These are phyloP conservation scores for Standfussiana lucernea DNA, from an alignment of 2,888 invertebrate species.

Conservation along the genomic window DNA sequence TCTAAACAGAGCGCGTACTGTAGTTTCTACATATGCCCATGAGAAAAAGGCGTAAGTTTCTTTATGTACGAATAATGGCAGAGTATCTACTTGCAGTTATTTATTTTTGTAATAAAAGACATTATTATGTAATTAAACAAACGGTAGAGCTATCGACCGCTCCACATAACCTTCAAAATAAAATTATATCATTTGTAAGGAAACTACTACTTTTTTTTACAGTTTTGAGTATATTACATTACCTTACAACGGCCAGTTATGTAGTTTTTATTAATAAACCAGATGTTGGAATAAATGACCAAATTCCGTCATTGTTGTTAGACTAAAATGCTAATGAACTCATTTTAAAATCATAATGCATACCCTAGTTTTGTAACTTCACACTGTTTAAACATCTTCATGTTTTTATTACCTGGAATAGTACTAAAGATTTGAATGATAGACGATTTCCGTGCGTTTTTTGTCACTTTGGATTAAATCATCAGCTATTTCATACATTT, in stretches of 20 bases:
- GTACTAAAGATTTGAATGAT: slow-evolving; percentile 19
- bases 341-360: slow-evolving; percentile 45
- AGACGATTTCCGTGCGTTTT: slow-evolving; percentile 15
- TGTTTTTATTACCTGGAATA: slow-evolving; percentile 13
- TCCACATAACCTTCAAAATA: slow-evolving; percentile 43
- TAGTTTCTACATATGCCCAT: not conserved
- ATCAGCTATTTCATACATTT: not conserved
- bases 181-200: slow-evolving; percentile 48
- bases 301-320: slow-evolving; percentile 55
- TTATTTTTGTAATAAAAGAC: not conserved
- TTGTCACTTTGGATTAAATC: not conserved
- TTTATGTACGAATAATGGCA: not conserved
- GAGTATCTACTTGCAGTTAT: not conserved
- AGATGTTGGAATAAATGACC: slow-evolving; percentile 52
- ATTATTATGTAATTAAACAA: not conserved
- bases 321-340: slow-evolving; percentile 33
- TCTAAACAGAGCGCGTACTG: too few species aligned
- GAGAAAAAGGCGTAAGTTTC: not conserved
- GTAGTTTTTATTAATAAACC: slow-evolving; percentile 47
- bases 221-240: slow-evolving; percentile 45
- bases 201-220: slow-evolving; percentile 47
- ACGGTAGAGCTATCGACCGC: slow-evolving; percentile 29
- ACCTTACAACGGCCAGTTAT: slow-evolving; percentile 49
- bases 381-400: slow-evolving; percentile 32
- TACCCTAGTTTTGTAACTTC: slow-evolving; percentile 42